Evolutionary conservation across 2,888 invertebrate species (phyloP).

Genomic region (Leptura quadrifasciata): DNA sequence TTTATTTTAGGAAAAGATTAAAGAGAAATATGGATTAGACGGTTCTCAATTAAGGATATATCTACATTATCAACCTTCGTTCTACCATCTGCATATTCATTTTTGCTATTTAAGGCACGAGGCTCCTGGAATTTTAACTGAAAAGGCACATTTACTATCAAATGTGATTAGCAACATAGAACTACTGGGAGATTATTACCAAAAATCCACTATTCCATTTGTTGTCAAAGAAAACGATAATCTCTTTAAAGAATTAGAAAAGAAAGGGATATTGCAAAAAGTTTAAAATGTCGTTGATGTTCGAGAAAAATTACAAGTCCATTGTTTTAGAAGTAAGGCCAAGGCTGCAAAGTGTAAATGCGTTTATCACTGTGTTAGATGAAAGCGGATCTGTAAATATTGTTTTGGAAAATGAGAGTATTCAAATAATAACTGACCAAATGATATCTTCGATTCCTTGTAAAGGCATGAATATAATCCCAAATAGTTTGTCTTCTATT

Average conservation of each 20-base stretch:
- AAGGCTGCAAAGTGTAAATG: constrained; percentile 78
- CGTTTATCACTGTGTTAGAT: constrained; percentile 72
- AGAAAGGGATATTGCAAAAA: constrained; percentile 76
- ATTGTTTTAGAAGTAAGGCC: constrained; percentile 79
- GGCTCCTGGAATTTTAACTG: constrained; percentile 88
- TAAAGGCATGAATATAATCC: constrained; percentile 60
- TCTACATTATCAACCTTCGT: constrained; percentile 97
- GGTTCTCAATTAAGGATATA: constrained; percentile 86
- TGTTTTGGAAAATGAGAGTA: constrained; percentile 58
- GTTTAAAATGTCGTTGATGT: constrained; percentile 48
- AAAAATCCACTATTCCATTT: constrained; percentile 87
- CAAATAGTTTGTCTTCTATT: constrained; percentile 68
- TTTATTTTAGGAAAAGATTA: constrained; percentile 82
- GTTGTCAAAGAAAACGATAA: constrained; percentile 85
- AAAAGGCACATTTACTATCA: constrained; percentile 90
- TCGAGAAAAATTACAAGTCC: constrained; percentile 69
- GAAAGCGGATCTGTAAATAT: constrained; percentile 58
- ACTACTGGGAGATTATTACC: constrained; percentile 88
- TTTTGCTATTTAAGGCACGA: constrained; percentile 89
- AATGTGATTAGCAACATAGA: constrained; percentile 94
- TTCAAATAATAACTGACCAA: constrained; percentile 56
- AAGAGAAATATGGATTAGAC: constrained; percentile 84
- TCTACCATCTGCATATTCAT: constrained; percentile 97
- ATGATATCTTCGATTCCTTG: constrained; percentile 55
- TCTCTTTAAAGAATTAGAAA: constrained; percentile 80